Base-by-base conservation (phyloP, 2,113 vertebrate genomes). In the Pleuronectes platessa region DNA sequence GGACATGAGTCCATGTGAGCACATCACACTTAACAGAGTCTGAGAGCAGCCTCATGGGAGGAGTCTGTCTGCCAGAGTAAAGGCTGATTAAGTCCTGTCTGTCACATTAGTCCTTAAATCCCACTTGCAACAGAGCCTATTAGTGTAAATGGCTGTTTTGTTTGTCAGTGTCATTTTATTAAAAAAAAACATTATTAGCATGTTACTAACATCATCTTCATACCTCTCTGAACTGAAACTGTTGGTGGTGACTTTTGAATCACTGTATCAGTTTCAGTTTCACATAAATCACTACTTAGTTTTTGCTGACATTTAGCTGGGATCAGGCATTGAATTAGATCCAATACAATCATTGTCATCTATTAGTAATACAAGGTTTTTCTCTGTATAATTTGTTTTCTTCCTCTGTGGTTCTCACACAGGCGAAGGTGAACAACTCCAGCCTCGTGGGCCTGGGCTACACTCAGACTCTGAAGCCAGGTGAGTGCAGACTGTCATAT, bases 341-440 rank as follows among this genome's bases (percentile, higher is more conserved):
- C 4, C 17, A 15, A 18, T 49, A 4, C 18, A 18, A 49, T 18
- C 3, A 18, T 13, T 27, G 2, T 20, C 21, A 17, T 13, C 11
- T 71, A 3, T 37, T 35, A 12, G 23, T 18, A 40, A 53, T 66
- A 12, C 24, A 37, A 47, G 10, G 13, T 9, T 37, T 54, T 18
- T 2, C 3, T 77, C 2, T 61, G 6, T 51, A 2, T 70, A 15
- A 65, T 42, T 53, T 4, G 0, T 13, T 13, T 10, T 3, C 7
- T 76, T 24, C 17, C 35, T 74, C 0, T 82, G 37, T 42, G 9
- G 2, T 65, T 78, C 45, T 24, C 60, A 45, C 18, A 24, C 82
- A 99, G 98, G 97, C 97, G 88, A 99, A 99, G 95, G 97, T 99
- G 93, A 99, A 99, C 92, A 99, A 99, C 88, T 98, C 98, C 83